These are phyloP conservation scores for Malurus splendens DNA, from an alignment of 2,797 vertebrate species.

Conservation along the genomic window DNA sequence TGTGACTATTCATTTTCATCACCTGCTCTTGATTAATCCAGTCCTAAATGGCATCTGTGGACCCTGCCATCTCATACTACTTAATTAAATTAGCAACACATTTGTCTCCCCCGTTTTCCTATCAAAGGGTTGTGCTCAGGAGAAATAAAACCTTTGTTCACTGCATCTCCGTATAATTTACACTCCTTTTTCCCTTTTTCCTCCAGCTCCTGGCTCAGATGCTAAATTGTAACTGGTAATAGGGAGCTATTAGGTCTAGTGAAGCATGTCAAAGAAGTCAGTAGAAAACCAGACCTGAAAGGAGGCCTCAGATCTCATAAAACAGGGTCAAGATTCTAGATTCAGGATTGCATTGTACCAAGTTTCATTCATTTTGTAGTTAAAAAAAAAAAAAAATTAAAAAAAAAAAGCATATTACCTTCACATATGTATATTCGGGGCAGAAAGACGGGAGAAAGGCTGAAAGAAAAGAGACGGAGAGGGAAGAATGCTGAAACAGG, in stretches of 20 bases:
- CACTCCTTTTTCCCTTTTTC: constrained; percentile 62
- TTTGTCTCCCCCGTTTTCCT: constrained; percentile 78
- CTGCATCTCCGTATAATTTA: constrained; percentile 72
- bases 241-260: constrained; percentile 70
- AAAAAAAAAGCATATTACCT: background rate
- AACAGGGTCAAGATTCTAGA: constrained; percentile 60
- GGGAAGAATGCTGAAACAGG: background rate
- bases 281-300: constrained; percentile 57
- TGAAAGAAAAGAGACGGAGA: background rate
- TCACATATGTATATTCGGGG: background rate
- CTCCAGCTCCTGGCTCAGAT: constrained; percentile 72
- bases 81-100: constrained; percentile 85
- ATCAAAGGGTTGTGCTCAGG: constrained; percentile 76
- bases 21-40: constrained; percentile 78
- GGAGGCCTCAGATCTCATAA: constrained; percentile 29
- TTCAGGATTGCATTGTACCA: constrained; percentile 41
- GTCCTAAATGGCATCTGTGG: constrained; percentile 72
- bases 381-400: background rate
- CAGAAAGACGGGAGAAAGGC: background rate
- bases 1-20: constrained; percentile 76
- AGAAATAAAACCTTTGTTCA: constrained; percentile 80
- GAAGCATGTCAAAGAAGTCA: constrained; percentile 69
- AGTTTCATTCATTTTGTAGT: constrained; percentile 48
- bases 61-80: constrained; percentile 73
- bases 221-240: constrained; percentile 76